Evolutionary conservation across 92 coral and sea anemone genomes (phyloP).

Genomic region (Chrysogorgia sp.): DNA sequence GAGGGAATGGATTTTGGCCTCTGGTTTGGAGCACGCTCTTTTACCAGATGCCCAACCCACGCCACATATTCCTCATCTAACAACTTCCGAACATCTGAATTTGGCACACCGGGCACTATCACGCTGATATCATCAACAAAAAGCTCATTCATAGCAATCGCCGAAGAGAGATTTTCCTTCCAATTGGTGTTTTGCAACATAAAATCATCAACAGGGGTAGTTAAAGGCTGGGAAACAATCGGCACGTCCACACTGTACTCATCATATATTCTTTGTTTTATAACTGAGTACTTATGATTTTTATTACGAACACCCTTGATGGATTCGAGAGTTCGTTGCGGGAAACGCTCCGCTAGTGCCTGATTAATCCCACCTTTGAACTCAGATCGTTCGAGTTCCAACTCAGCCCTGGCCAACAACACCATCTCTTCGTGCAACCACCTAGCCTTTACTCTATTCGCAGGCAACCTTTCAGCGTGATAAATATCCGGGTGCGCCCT

Average conservation of each 20-base stretch:
- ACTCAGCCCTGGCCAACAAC: constrained; percentile 36
- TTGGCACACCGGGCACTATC: neutral
- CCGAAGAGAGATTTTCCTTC: neutral
- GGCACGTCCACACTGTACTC: too few species aligned
- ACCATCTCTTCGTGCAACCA: constrained; percentile 51
- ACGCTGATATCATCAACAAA: too few species aligned
- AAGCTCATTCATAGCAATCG: too few species aligned
- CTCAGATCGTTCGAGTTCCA: neutral
- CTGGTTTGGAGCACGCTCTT: too few species aligned
- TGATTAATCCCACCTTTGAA: neutral
- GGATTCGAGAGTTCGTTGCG: neutral
- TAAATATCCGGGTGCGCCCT: constrained; percentile 24
- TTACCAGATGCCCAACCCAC: neutral
- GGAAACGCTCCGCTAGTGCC: neutral
- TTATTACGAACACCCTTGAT: constrained; percentile 4
- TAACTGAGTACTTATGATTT: too few species aligned
- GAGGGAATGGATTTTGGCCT: neutral
- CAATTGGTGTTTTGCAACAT: neutral
- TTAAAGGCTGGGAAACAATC: too few species aligned
- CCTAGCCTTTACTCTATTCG: constrained; percentile 16
- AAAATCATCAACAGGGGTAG: too few species aligned
- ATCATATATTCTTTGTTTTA: too few species aligned
- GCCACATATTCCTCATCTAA: neutral
- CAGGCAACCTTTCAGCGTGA: constrained; percentile 36
- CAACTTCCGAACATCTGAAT: neutral